phyloP scores from a whole-genome alignment of 23 tunicate genomes.

The Diplosoma virens region DNA sequence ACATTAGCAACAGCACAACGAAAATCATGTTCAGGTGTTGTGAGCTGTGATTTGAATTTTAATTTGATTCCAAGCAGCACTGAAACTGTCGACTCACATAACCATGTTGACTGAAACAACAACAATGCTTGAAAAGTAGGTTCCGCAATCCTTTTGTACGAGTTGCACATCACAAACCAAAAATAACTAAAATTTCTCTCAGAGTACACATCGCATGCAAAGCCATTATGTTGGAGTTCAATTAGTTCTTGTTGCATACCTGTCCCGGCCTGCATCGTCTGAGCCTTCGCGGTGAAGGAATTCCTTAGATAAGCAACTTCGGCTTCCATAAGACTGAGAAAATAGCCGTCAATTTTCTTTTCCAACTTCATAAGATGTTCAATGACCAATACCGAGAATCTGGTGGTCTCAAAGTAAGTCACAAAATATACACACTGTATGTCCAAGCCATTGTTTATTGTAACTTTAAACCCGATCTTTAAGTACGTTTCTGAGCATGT shows the following conservation, averaged over 20 bases:
- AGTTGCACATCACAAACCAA: constrained; percentile 22
- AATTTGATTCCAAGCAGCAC: constrained; percentile 18
- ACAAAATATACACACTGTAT: too few species aligned
- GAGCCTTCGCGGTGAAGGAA: constrained; percentile 46
- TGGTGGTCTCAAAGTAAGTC: constrained; percentile 28
- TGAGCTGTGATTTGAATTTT: constrained; percentile 19
- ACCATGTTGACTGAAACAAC: constrained; percentile 17
- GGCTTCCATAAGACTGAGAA: constrained; percentile 21
- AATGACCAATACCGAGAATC: constrained; percentile 34
- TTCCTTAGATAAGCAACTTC: constrained; percentile 44
- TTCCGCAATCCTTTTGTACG: constrained; percentile 28
- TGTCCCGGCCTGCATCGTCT: constrained; percentile 22
- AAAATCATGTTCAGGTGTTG: constrained; percentile 20
- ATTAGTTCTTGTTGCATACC: constrained; percentile 25
- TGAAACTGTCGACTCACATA: constrained; percentile 22
- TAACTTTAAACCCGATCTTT: too few species aligned
- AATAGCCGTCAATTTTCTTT: constrained; percentile 44
- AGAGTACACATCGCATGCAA: constrained; percentile 26
- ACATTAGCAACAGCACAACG: constrained; percentile 24
- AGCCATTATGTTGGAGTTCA: constrained; percentile 18
- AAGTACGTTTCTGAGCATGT: too few species aligned
- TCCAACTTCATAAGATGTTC: constrained; percentile 37
- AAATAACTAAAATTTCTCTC: constrained; percentile 13
- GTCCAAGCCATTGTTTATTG: too few species aligned
- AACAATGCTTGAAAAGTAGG: constrained; percentile 18